Conservation (phyloP, 2,113 vertebrate genomes). For the Hyperopisus bebe region DNA sequence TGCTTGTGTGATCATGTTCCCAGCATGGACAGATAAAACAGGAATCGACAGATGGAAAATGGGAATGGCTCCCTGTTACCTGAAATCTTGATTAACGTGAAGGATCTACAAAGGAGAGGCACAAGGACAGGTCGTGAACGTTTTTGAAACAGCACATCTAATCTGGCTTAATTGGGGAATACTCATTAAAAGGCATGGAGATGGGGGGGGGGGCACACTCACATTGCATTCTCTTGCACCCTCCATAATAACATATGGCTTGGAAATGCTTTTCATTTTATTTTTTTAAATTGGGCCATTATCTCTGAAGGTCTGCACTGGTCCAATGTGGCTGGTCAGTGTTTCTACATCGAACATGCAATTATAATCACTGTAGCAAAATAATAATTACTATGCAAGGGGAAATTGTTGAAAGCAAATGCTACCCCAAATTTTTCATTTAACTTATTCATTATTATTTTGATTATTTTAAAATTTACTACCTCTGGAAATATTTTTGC, state of each 20-base stretch:
- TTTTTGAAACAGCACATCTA: neutral
- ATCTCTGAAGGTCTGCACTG: slow-evolving; percentile 44
- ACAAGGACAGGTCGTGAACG: neutral
- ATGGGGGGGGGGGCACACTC: neutral
- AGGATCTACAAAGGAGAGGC: neutral
- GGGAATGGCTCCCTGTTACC: neutral
- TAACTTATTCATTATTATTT: neutral
- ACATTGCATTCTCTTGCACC: slow-evolving; percentile 20
- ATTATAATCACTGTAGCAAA: neutral
- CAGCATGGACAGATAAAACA: neutral
- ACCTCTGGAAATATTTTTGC: slow-evolving; percentile 2
- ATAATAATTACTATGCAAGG: neutral
- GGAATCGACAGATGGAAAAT: neutral
- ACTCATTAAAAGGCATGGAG: slow-evolving; percentile 8
- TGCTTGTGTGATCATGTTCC: neutral
- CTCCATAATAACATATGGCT: slow-evolving; percentile 45
- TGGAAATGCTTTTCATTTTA: slow-evolving; percentile 28
- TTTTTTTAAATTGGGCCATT: slow-evolving; percentile 63
- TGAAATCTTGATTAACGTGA: neutral
- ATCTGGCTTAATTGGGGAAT: slow-evolving; percentile 2
- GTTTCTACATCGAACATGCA: neutral
- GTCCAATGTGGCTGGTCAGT: slow-evolving; percentile 26
- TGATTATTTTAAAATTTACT: neutral
- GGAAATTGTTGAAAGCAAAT: neutral
- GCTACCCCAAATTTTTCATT: neutral